A percentile compares a stretch with the other conserved stretches of the same genome.
These are phyloP conservation scores for Triplophysa tibetana DNA, from an alignment of 2,113 vertebrate genomes.

Conservation along the genomic window DNA sequence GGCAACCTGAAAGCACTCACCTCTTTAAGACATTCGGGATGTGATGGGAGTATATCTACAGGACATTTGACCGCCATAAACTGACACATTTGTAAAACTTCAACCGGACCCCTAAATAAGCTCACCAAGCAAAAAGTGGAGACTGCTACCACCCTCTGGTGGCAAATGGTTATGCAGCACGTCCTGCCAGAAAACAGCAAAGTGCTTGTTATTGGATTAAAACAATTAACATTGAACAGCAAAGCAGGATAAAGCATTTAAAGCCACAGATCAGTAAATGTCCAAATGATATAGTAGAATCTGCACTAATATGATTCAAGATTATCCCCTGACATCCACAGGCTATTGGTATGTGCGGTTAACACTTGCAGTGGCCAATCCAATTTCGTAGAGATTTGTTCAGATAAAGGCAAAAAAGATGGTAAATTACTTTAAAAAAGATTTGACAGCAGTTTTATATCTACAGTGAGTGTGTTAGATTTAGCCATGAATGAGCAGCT, in stretches of 20 bases:
- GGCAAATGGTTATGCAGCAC: not conserved
- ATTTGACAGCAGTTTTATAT: not conserved
- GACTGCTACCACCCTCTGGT: conserved; percentile 84
- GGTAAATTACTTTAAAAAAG: not conserved
- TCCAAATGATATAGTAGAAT: conserved; percentile 12
- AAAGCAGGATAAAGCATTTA: conserved; percentile 13
- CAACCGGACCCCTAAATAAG: not conserved
- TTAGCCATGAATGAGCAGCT: no score
- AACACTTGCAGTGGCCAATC: conserved; percentile 22
- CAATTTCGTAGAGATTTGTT: not conserved
- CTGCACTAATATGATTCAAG: conserved; percentile 9
- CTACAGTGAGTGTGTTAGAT: no score
- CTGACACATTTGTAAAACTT: conserved; percentile 17
- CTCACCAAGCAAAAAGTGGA: conserved; percentile 63
- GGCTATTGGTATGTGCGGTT: conserved; percentile 4
- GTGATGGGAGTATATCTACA: conserved; percentile 39
- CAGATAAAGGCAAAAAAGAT: not conserved
- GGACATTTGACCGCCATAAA: conserved; percentile 9
- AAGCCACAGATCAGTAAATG: conserved; percentile 17
- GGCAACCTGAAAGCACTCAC: conserved; percentile 35
- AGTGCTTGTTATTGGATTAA: conserved; percentile 2
- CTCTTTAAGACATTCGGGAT: conserved; percentile 46
- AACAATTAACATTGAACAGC: not conserved
- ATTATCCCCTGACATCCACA: not conserved
- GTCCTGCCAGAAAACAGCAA: no score